Conservation (phyloP, 37 sponge, comb jelly and placozoan genomes). For the Cliona cf. orientalis region DNA sequence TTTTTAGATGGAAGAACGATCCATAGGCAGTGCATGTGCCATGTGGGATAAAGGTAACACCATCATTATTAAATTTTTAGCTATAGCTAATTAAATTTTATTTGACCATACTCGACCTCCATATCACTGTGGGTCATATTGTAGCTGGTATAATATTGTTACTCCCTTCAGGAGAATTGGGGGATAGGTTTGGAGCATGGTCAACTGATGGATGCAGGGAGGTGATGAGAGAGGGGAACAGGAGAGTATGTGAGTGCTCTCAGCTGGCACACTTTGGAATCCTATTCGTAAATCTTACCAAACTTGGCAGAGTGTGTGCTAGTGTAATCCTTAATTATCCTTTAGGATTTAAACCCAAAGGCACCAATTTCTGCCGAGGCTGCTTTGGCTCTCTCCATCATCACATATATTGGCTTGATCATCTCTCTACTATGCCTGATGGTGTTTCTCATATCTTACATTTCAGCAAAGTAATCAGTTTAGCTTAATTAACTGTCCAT, state of each 20-base stretch:
- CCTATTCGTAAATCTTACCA: slow-evolving; percentile 31
- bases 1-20: background rate
- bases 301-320: no score
- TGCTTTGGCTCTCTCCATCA: slow-evolving; percentile 19
- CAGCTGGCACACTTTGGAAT: no score
- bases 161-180: no score
- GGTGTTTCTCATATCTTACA: slow-evolving; percentile 30
- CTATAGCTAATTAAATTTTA: no score
- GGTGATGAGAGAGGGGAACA: no score
- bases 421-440: slow-evolving; percentile 58
- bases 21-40: background rate
- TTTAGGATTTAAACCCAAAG: slow-evolving; percentile 49
- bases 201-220: no score
- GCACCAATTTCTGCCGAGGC: background rate
- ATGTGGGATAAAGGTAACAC: background rate
- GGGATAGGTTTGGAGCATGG: no score
- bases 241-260: no score
- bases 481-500: no score
- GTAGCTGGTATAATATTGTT: no score
- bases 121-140: no score
- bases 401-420: slow-evolving; percentile 60
- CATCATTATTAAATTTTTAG: background rate
- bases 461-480: slow-evolving; percentile 64
- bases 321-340: background rate
- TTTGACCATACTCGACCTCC: no score